Percentiles rank a stretch among this genome's conserved stretches.
phyloP scores from a whole-genome alignment of 1,140 invertebrate genomes.

The Notospermus geniculatus region DNA sequence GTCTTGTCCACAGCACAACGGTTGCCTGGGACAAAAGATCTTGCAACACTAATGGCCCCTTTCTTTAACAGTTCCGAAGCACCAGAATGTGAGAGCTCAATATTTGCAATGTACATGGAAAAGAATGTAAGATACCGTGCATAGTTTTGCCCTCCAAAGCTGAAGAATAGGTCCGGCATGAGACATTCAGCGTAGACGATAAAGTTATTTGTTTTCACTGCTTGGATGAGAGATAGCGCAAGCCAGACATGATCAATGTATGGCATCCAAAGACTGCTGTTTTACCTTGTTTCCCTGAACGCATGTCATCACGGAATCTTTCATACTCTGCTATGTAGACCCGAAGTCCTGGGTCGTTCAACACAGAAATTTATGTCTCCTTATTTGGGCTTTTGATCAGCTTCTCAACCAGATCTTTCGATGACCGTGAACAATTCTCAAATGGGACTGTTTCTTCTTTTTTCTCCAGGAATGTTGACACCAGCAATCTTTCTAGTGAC shows the following conservation, averaged over 20 bases:
- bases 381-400: too few relatives aligned
- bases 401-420: too few relatives aligned
- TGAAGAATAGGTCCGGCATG: conserved; percentile 30
- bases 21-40: conserved; percentile 27
- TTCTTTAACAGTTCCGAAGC: conserved; percentile 16
- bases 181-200: conserved; percentile 16
- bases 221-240: conserved; percentile 16
- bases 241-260: conserved; percentile 29
- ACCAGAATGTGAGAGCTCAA: conserved; percentile 25
- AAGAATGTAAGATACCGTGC: conserved; percentile 27
- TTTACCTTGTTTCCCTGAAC: conserved; percentile 16
- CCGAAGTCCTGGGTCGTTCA: background rate
- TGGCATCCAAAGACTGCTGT: conserved; percentile 26
- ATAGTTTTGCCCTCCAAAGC: conserved; percentile 31
- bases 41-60: conserved; percentile 27
- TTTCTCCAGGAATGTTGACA: too few relatives aligned
- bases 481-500: too few relatives aligned
- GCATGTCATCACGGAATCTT: background rate
- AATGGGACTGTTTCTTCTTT: too few relatives aligned
- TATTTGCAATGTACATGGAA: conserved; percentile 24
- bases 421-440: too few relatives aligned
- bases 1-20: conserved; percentile 24
- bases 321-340: background rate
- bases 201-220: conserved; percentile 29
- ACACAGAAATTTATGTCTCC: too few relatives aligned